Evolutionary conservation across 2,113 vertebrate genomes (phyloP).

Genomic region (Elgaria multicarinata): DNA sequence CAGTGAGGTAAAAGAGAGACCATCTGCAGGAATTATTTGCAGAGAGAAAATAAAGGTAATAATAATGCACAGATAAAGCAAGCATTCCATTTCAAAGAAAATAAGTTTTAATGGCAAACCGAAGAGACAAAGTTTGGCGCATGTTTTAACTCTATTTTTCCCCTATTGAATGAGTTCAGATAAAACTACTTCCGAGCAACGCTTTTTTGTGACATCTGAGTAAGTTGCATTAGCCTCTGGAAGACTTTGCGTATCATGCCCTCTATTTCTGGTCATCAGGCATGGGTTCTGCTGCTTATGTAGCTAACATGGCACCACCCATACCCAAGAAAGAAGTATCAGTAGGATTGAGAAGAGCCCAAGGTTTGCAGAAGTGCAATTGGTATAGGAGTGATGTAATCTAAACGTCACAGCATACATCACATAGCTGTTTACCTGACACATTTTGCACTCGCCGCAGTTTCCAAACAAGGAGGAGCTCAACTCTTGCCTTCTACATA

Average conservation of each 20-base stretch:
- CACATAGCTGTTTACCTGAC: too few relatives aligned
- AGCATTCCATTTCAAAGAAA: constrained; percentile 36
- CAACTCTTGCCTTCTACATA: too few relatives aligned
- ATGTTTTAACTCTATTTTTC: background rate
- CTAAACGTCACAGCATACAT: too few relatives aligned
- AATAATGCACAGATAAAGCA: constrained; percentile 19
- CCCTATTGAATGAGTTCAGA: too few relatives aligned
- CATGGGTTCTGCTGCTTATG: background rate
- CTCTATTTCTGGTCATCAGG: too few relatives aligned
- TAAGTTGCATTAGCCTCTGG: background rate
- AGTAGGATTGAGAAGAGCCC: too few relatives aligned
- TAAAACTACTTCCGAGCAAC: background rate
- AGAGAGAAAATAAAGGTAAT: constrained; percentile 2
- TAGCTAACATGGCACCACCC: background rate
- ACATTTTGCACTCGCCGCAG: too few relatives aligned
- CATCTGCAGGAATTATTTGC: constrained; percentile 58
- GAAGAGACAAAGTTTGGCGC: background rate
- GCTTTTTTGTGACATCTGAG: background rate
- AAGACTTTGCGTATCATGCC: background rate
- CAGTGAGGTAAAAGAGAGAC: constrained; percentile 49
- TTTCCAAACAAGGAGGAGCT: too few relatives aligned
- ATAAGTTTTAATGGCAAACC: constrained; percentile 10
- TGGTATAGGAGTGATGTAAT: too few relatives aligned
- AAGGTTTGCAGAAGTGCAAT: too few relatives aligned
- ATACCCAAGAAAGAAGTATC: too few relatives aligned